phyloP scores from a whole-genome alignment of 2,797 vertebrate genomes.

The Mareca penelope region DNA sequence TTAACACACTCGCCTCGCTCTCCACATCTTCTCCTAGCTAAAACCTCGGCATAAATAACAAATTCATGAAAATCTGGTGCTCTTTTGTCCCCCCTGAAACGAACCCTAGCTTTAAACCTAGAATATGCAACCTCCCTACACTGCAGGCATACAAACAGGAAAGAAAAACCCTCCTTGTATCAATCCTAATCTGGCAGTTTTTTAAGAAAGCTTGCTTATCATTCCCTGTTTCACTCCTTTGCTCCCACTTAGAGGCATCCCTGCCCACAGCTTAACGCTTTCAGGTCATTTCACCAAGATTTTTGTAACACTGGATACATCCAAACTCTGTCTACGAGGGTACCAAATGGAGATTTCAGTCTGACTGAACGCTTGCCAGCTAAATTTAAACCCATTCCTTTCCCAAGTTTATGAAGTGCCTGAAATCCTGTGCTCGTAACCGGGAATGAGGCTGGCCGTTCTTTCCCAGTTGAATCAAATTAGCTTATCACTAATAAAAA shows the following conservation, averaged over 20 bases:
- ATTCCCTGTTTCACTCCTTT: neutral
- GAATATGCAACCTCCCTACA: neutral
- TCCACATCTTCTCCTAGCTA: neutral
- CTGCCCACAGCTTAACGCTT: neutral
- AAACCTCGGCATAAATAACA: neutral
- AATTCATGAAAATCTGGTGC: neutral
- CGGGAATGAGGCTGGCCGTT: neutral
- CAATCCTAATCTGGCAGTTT: neutral
- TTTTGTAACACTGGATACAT: neutral
- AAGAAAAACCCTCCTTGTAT: neutral
- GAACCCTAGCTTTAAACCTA: neutral
- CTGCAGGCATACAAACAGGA: neutral
- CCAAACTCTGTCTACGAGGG: neutral
- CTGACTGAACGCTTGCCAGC: neutral
- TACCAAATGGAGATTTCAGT: neutral
- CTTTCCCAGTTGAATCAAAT: neutral
- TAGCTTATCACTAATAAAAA: slow-evolving; percentile 1
- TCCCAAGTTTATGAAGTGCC: neutral
- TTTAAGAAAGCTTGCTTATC: neutral
- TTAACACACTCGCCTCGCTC: neutral
- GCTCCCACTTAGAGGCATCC: neutral
- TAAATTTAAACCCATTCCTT: neutral
- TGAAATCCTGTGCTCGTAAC: neutral
- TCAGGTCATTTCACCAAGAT: neutral
- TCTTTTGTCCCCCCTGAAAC: neutral